Percentiles rank a stretch among this genome's conserved stretches.
Conservation (phyloP, 2,113 vertebrate species). For the Myiozetetes cayanensis region DNA sequence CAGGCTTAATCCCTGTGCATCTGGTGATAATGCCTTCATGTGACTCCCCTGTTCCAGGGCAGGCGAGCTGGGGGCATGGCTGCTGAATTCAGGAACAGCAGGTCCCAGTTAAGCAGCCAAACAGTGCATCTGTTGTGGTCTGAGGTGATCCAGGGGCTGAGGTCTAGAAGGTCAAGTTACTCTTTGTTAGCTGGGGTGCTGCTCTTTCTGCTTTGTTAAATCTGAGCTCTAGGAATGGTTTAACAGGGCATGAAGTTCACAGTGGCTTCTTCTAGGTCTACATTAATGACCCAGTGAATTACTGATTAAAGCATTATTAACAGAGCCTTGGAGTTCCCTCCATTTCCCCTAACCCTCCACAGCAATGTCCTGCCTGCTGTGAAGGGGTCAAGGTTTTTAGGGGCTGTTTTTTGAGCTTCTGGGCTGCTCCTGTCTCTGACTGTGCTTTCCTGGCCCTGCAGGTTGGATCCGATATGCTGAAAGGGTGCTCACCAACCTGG, state of each 20-base stretch:
- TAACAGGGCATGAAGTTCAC: background rate
- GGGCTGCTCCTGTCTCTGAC: background rate
- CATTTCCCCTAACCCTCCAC: background rate
- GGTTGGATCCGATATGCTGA: constrained; percentile 96
- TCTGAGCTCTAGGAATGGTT: background rate
- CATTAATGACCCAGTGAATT: background rate
- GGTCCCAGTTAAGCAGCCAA: background rate
- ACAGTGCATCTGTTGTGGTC: background rate
- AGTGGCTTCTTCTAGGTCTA: background rate
- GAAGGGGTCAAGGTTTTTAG: background rate
- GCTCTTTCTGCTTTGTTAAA: background rate
- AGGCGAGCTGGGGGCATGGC: background rate
- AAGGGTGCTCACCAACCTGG: constrained; percentile 85
- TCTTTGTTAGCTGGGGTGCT: background rate
- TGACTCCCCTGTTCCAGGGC: background rate
- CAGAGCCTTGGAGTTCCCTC: background rate
- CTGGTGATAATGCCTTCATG: background rate
- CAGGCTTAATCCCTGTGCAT: background rate
- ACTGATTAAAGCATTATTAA: background rate
- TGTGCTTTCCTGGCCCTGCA: background rate
- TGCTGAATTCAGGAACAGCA: background rate
- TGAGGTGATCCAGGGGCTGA: background rate
- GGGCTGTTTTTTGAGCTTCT: background rate
- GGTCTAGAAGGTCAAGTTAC: background rate
- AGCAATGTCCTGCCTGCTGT: background rate